Conservation (phyloP, 2,888 invertebrate genomes). For the Ashinkailepas kermadecensis region DNA sequence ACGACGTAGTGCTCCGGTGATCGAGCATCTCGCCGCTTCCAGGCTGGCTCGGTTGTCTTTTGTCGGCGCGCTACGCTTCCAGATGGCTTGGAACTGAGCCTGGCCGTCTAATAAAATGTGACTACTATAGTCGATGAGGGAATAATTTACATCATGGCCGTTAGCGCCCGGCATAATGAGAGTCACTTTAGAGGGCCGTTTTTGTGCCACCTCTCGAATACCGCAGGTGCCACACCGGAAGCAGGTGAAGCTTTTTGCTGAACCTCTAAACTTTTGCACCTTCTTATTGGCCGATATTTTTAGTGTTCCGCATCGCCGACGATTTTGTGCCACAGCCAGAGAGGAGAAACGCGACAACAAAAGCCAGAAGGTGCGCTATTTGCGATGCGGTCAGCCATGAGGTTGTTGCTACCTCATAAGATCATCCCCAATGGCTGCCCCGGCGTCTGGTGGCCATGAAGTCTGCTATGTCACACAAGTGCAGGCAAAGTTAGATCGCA, state of each 20-base stretch:
- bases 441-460: too few species aligned
- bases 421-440: too few species aligned
- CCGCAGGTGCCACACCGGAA: neutral
- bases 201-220: neutral
- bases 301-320: neutral
- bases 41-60: too few species aligned
- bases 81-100: too few species aligned
- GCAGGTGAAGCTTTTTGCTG: neutral
- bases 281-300: neutral
- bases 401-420: too few species aligned
- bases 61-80: too few species aligned
- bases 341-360: neutral
- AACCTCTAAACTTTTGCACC: neutral
- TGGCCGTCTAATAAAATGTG: too few species aligned
- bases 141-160: neutral
- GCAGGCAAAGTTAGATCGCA: too few species aligned
- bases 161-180: neutral
- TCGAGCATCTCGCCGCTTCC: too few species aligned
- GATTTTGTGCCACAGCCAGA: neutral
- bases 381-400: neutral
- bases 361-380: neutral
- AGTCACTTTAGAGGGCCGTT: neutral
- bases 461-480: too few species aligned
- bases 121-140: neutral
- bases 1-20: too few species aligned